A percentile compares a stretch with the other conserved stretches of the same genome.
These are phyloP conservation scores for Actinia tenebrosa DNA, from an alignment of 64 coral and sea anemone species.

Conservation along the genomic window DNA sequence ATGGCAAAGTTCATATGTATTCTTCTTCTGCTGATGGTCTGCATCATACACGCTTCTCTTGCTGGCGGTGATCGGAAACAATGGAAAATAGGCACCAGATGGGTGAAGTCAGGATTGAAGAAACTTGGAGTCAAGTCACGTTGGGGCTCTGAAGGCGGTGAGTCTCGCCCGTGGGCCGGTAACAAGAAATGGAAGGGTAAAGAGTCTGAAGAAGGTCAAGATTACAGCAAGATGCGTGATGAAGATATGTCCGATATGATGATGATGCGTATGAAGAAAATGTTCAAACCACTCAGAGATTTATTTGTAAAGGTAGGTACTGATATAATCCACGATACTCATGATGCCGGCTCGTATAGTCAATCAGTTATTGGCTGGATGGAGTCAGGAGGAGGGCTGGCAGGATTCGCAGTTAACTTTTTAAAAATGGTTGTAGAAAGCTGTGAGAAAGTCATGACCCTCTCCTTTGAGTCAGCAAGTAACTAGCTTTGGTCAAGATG, in stretches of 20 bases:
- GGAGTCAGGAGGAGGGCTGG: no score
- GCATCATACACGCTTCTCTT: not conserved
- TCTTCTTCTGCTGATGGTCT: not conserved
- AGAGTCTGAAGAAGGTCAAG: not conserved
- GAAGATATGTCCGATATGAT: not conserved
- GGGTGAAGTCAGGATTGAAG: not conserved
- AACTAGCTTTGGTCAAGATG: no score
- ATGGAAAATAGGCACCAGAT: not conserved
- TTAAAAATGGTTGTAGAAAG: no score
- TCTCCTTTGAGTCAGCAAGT: no score
- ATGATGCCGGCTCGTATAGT: no score
- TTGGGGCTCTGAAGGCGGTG: not conserved
- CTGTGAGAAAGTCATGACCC: no score
- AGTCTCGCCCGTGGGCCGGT: not conserved
- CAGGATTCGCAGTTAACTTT: no score
- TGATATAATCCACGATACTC: not conserved
- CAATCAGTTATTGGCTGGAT: no score
- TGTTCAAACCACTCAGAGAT: not conserved
- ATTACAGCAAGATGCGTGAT: not conserved
- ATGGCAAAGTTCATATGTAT: not conserved
- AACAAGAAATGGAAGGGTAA: not conserved
- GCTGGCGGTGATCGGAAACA: not conserved
- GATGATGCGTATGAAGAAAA: constrained; percentile 28
- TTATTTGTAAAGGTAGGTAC: constrained; percentile 6
- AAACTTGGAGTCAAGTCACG: not conserved